These are phyloP conservation scores for Xiphophorus maculatus DNA, from an alignment of 2,113 vertebrate species.

Conservation along the genomic window DNA sequence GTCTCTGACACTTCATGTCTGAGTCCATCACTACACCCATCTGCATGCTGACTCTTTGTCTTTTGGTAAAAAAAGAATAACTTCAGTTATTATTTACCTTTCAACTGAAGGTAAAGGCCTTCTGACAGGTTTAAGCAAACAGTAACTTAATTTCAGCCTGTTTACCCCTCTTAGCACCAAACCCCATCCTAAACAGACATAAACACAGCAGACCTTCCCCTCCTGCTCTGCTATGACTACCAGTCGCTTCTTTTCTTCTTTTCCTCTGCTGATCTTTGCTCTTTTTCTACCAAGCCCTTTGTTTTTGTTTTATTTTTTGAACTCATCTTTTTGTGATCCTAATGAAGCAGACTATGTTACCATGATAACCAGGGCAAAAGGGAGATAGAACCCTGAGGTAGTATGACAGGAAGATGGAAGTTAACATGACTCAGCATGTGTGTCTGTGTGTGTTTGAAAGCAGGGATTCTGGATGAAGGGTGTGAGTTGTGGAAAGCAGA, in stretches of 20 bases:
- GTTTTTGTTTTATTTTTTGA: slow-evolving; percentile 3
- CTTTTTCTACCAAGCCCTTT: slow-evolving; percentile 53
- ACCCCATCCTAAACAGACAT: neutral
- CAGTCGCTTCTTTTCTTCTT: slow-evolving; percentile 22
- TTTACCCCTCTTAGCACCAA: too few species aligned
- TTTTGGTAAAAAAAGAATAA: too few species aligned
- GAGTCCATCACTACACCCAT: too few species aligned
- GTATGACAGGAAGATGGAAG: slow-evolving; percentile 38
- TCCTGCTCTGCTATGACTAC: slow-evolving; percentile 18
- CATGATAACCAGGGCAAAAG: slow-evolving; percentile 71
- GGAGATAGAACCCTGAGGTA: slow-evolving; percentile 54
- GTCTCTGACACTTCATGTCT: too few species aligned
- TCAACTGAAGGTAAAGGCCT: too few species aligned
- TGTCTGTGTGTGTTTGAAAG: slow-evolving; percentile 8
- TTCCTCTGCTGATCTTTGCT: slow-evolving; percentile 30
- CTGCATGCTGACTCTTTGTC: too few species aligned
- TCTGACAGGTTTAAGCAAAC: neutral
- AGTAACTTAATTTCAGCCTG: neutral
- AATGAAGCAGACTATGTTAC: slow-evolving; percentile 61
- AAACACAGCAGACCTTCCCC: neutral
- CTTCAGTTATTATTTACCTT: too few species aligned
- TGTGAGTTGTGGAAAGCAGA: slow-evolving; percentile 13
- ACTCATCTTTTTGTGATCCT: neutral
- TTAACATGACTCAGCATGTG: slow-evolving; percentile 9
- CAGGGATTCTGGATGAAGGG: slow-evolving; percentile 5